Evolutionary conservation across 2,888 invertebrate genomes (phyloP), one percentile per base, ranked within the genome.

Genomic region (Phortica okadai): DNA sequence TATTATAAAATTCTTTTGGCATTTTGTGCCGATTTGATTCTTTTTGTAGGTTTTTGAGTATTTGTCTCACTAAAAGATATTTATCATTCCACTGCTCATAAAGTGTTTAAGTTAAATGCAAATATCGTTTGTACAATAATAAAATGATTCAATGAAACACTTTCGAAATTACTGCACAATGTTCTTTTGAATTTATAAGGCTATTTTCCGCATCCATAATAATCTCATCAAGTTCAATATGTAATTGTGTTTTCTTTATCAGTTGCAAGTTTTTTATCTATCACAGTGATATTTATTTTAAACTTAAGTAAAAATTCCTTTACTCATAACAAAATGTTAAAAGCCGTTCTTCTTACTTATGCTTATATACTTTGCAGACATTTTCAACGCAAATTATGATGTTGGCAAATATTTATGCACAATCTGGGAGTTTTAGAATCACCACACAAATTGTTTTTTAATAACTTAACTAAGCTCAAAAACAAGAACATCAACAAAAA

Each of bases 391-490:
- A 14, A 50, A 50, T 50, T 8, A 11, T 50, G 2, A 50, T 50
- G 8, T 50, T 50, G 69, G 16, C 16, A 69, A 69, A 69, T 42
- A 66, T 45, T 69, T 69, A 45, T 50, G 50, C 69, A 69, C 69
- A 69, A 69, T 21, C 21, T 45, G 21, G 21, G 41, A 21, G 21
- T 21, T 21, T 69, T 16, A 21, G 45, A 45, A 25, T 4, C 16
- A 10, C 10, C 45, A 45, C 45, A 69, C 10, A 85, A 85, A 85
- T 85, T 85, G 88, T 87, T 85, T 85, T 85, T 85, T 85, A 88
- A 85, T 85, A 85, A 85, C 87, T 86, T 82, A 82, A 86, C 86
- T 86, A 86, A 84, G 82, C 86, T 14, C 14, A 42, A 69, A n/a
- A 69, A 21, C 80, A 83, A 84, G 83, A 79, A 81, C 79, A 33